Evolutionary conservation across 2,113 vertebrate species (phyloP).

Genomic region (Mustelus asterias): DNA sequence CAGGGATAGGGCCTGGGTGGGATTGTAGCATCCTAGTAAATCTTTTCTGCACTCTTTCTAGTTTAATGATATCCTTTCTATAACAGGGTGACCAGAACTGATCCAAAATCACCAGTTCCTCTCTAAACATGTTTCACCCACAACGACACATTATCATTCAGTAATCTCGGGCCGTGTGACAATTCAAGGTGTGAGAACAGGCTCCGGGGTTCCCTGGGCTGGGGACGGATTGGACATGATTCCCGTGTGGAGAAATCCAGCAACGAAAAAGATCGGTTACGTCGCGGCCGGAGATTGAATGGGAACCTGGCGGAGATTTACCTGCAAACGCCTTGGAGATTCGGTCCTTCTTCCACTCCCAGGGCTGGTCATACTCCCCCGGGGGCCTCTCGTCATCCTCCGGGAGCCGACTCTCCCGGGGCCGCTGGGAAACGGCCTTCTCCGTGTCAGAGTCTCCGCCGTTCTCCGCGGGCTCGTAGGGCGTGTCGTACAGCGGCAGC

Average conservation of each 20-base stretch:
- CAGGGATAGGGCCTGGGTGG: too few relatives aligned
- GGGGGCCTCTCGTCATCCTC: constrained; percentile 38
- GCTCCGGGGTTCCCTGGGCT: background rate
- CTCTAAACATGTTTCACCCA: too few relatives aligned
- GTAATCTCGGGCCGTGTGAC: background rate
- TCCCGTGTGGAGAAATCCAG: background rate
- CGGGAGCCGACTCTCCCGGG: constrained; percentile 29
- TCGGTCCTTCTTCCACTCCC: constrained; percentile 39
- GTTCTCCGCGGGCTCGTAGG: constrained; percentile 37
- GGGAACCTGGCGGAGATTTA: background rate
- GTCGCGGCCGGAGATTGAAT: background rate
- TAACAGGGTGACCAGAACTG: too few relatives aligned
- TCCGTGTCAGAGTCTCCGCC: background rate
- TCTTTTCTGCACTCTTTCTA: too few relatives aligned
- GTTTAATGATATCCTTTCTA: too few relatives aligned
- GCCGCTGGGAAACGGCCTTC: background rate
- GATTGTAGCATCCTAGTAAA: too few relatives aligned
- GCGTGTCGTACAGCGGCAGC: constrained; percentile 38
- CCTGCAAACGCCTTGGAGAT: constrained; percentile 39
- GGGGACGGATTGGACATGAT: background rate
- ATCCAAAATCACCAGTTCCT: too few relatives aligned
- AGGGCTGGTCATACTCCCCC: constrained; percentile 39
- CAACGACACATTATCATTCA: background rate
- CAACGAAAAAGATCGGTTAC: background rate
- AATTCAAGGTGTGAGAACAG: background rate